Percentiles rank a stretch among this genome's conserved stretches.
phyloP scores from a whole-genome alignment of 2,797 vertebrate genomes.

The Pipistrellus pygmaeus region DNA sequence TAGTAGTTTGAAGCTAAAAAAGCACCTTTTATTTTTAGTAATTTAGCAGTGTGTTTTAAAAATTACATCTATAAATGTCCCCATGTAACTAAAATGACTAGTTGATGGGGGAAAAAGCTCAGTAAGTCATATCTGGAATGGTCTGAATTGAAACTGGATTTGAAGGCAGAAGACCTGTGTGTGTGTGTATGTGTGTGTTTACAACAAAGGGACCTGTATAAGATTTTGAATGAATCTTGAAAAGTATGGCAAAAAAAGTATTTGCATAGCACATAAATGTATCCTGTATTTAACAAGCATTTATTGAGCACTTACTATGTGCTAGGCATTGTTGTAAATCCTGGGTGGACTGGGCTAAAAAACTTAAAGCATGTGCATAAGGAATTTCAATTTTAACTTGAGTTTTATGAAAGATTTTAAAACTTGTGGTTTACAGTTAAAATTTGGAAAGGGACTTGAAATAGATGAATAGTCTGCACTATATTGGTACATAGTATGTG shows the following conservation, averaged over 20 bases:
- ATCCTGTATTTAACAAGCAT: not conserved
- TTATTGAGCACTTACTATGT: not conserved
- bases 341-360: not conserved
- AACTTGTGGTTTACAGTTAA: slow-evolving; percentile 6
- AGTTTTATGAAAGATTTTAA: slow-evolving; percentile 43
- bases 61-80: not conserved
- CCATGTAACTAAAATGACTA: slow-evolving; percentile 7
- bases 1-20: not conserved
- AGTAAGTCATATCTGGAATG: not conserved
- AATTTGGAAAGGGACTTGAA: slow-evolving; percentile 56
- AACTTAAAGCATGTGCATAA: not conserved
- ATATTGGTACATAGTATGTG: not conserved
- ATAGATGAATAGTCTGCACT: not conserved
- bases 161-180: not conserved
- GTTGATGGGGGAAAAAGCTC: not conserved
- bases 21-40: slow-evolving; percentile 41
- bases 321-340: not conserved
- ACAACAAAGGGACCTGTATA: not conserved
- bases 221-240: slow-evolving; percentile 47
- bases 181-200: not conserved
- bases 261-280: not conserved
- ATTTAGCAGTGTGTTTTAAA: not conserved
- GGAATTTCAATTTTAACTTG: slow-evolving; percentile 48
- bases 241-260: not conserved
- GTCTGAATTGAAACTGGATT: slow-evolving; percentile 7